Conservation (phyloP, 1,140 invertebrate genomes). For the Riptortus pedestris region DNA sequence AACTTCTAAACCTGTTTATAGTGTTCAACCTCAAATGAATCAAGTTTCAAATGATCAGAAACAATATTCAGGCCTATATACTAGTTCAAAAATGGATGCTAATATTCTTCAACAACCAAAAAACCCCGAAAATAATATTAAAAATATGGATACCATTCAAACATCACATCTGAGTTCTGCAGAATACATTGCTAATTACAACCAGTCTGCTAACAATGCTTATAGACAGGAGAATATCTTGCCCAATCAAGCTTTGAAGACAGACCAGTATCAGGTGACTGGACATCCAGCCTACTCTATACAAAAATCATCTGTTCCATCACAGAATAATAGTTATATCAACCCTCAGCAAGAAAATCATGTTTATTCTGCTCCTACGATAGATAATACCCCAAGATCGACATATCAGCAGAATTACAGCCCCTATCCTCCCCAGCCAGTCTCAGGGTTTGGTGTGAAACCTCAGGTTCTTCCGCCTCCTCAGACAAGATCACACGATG, state of each 20-base stretch:
- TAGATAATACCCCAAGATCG: background rate
- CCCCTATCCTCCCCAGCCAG: background rate
- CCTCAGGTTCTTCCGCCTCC: background rate
- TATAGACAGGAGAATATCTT: conserved; percentile 6
- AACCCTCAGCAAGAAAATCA: background rate
- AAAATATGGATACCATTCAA: background rate
- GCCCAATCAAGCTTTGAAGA: background rate
- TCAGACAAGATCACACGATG: background rate
- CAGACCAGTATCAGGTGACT: background rate
- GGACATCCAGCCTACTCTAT: background rate
- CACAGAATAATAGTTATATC: background rate
- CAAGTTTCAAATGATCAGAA: conserved; percentile 3
- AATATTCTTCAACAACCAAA: background rate
- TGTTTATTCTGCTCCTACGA: background rate
- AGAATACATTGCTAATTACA: background rate
- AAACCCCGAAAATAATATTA: background rate
- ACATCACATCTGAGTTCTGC: background rate
- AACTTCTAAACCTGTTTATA: background rate
- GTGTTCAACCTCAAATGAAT: conserved; percentile 2
- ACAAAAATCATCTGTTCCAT: background rate
- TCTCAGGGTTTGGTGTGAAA: background rate
- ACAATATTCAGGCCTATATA: background rate
- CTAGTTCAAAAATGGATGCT: background rate
- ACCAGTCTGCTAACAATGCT: background rate
- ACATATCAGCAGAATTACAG: background rate